Percentiles rank a stretch among this genome's conserved stretches.
Evolutionary conservation across 1,140 invertebrate species (phyloP).

Genomic region (Papilio dardanus): DNA sequence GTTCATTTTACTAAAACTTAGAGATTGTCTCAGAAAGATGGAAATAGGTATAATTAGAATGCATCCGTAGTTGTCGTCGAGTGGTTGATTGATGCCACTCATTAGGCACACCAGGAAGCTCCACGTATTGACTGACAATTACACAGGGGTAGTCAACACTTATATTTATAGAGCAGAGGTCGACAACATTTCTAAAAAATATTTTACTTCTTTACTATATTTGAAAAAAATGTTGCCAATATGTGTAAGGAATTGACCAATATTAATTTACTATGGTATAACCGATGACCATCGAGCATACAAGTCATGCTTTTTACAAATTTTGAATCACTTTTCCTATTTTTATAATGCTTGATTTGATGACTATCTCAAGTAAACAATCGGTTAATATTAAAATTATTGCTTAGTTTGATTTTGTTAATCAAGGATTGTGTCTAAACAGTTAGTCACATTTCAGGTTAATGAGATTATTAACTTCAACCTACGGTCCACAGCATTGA

Average conservation of each 20-base stretch:
- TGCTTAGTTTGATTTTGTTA: neutral
- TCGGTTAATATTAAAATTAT: no score
- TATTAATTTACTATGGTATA: neutral
- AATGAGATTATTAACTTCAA: constrained; percentile 19
- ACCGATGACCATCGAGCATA: no score
- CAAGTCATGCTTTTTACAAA: no score
- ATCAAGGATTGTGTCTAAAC: neutral
- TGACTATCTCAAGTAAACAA: no score
- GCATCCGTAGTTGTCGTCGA: constrained; percentile 24
- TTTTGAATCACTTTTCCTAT: no score
- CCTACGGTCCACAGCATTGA: neutral
- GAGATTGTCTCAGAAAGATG: neutral
- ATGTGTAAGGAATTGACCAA: neutral
- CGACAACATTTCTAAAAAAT: neutral
- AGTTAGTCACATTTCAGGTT: constrained; percentile 8
- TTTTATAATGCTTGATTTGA: no score
- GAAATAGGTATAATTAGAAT: constrained; percentile 19
- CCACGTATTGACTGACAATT: constrained; percentile 7
- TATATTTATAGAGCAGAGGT: neutral
- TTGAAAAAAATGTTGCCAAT: neutral
- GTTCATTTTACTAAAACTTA: neutral
- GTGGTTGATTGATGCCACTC: constrained; percentile 24
- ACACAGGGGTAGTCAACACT: neutral
- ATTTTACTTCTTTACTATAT: neutral
- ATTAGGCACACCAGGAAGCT: constrained; percentile 5